Conservation (phyloP, 1,140 invertebrate species). For the Papilio polyxenes region DNA sequence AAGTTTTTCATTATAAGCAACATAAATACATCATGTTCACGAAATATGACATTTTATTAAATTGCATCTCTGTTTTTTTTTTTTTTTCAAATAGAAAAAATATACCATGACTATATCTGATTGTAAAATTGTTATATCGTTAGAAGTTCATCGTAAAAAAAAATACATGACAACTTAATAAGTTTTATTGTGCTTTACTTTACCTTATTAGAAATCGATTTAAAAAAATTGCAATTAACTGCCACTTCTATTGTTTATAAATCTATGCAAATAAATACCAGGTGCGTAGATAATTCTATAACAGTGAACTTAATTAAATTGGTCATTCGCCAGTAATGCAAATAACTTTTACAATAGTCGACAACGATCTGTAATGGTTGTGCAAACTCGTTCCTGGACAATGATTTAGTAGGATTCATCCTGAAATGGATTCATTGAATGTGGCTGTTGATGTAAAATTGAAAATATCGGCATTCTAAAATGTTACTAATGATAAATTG, state of each 20-base stretch:
- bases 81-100: no score
- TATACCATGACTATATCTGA: no score
- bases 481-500: not conserved
- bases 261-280: not conserved
- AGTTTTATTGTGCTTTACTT: no score
- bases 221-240: not conserved
- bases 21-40: no score
- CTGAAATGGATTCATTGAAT: slow-evolving; percentile 14
- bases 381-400: not conserved
- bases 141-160: no score
- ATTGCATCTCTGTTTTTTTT: no score
- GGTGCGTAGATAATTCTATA: not conserved
- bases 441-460: not conserved
- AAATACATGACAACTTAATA: no score
- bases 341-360: slow-evolving; percentile 24
- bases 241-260: slow-evolving; percentile 8
- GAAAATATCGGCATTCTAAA: not conserved
- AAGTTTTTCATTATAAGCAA: no score
- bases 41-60: no score
- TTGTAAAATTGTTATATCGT: no score
- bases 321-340: slow-evolving; percentile 14
- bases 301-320: slow-evolving; percentile 20
- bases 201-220: not conserved
- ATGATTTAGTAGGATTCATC: slow-evolving; percentile 18
- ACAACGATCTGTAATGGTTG: not conserved